Percentiles rank a stretch among this genome's conserved stretches.
These are phyloP conservation scores for Sisyra terminalis DNA, from an alignment of 2,888 invertebrate species.

Conservation along the genomic window DNA sequence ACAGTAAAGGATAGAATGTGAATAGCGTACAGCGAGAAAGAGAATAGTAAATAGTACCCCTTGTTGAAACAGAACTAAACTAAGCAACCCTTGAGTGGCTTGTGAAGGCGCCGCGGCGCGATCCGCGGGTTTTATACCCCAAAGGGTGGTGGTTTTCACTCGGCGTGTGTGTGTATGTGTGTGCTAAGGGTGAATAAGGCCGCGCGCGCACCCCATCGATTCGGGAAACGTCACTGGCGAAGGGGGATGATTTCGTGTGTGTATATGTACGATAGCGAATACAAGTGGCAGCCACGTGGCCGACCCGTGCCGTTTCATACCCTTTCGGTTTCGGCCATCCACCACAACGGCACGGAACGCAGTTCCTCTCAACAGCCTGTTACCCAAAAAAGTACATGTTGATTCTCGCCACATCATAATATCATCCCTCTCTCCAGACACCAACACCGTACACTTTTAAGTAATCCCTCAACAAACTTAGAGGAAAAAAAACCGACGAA, in stretches of 20 bases:
- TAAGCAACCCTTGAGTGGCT: slow-evolving; percentile 37
- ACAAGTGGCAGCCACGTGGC: too few relatives aligned
- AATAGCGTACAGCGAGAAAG: not conserved
- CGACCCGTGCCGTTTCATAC: not conserved
- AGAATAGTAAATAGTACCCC: slow-evolving; percentile 14
- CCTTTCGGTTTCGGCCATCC: not conserved
- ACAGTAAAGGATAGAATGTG: too few relatives aligned
- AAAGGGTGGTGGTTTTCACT: not conserved
- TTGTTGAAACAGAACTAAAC: slow-evolving; percentile 26
- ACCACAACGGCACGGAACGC: too few relatives aligned
- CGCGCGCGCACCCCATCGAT: slow-evolving; percentile 11
- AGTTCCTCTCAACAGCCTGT: too few relatives aligned
- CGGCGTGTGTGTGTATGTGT: slow-evolving; percentile 10
- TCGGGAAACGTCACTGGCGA: slow-evolving; percentile 9
- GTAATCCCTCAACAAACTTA: too few relatives aligned
- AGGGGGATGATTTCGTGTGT: not conserved
- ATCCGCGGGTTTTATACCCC: slow-evolving; percentile 30
- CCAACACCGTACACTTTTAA: too few relatives aligned
- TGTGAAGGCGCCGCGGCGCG: slow-evolving; percentile 29
- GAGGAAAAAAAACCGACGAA: too few relatives aligned
- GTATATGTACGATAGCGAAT: not conserved
- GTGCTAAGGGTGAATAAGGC: slow-evolving; percentile 12
- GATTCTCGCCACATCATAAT: too few relatives aligned
- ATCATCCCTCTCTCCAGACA: too few relatives aligned
- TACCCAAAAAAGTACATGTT: too few relatives aligned